These are phyloP conservation scores for Ictalurus punctatus DNA, from an alignment of 2,113 vertebrate genomes.

Conservation along the genomic window DNA sequence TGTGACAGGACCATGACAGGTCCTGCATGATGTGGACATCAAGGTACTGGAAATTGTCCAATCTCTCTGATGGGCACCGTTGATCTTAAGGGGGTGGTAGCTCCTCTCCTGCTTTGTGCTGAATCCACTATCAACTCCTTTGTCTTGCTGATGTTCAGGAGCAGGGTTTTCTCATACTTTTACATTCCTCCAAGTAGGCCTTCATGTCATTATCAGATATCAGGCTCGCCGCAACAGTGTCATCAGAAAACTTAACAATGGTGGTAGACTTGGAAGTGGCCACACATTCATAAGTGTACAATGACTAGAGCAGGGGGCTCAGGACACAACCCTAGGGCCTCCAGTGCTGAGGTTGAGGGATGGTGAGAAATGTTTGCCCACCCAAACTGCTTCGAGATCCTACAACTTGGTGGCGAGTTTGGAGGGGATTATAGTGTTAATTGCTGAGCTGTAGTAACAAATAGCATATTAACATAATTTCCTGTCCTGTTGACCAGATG, in stretches of 20 bases:
- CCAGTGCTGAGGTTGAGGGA: too few relatives aligned
- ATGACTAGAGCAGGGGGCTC: too few relatives aligned
- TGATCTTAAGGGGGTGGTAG: background rate
- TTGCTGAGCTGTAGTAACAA: background rate
- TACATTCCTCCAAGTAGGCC: background rate
- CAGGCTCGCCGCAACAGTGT: background rate
- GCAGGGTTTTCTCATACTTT: background rate
- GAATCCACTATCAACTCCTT: background rate
- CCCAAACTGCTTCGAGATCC: too few relatives aligned
- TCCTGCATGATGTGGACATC: background rate
- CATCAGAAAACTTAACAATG: too few relatives aligned
- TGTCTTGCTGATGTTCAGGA: background rate
- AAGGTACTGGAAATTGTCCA: background rate
- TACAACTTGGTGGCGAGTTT: too few relatives aligned
- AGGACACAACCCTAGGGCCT: too few relatives aligned
- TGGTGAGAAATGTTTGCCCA: too few relatives aligned
- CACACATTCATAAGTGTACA: background rate
- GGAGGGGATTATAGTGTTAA: background rate
- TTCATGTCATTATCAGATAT: background rate
- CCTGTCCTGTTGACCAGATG: background rate
- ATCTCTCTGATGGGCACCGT: too few relatives aligned
- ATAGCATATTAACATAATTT: background rate
- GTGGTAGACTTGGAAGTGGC: too few relatives aligned
- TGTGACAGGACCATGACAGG: background rate
- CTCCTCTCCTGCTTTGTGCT: background rate